Base-by-base conservation (phyloP, 1,140 invertebrate genomes). In the Tetranychus cinnabarinus region DNA sequence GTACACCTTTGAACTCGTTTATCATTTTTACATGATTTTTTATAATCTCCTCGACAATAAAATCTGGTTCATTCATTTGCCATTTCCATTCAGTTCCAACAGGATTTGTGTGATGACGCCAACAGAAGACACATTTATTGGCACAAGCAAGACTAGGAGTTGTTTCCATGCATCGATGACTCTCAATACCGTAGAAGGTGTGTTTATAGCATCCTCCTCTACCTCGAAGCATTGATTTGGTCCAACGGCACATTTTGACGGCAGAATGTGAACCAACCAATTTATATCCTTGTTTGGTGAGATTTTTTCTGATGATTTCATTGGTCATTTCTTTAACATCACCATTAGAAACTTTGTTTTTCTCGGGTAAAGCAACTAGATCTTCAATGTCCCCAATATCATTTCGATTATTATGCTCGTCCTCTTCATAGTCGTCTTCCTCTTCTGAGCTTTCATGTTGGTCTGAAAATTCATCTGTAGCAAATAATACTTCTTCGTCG, bases 71-170 rank as follows among this genome's bases (percentile, higher is more conserved):
- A 68, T 81, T 80, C 75, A 79, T 80, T 68, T 78, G 73, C 80
- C 80, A 81, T 61, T 75, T 74, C 80, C 80, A 81, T 67, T 80
- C 78, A 48, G 80, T 81, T n/a, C 80, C 80, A 3, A 81, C 80
- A 33, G 80, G 80, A 70, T 81, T 81, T n/a, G 78, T 77, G 67
- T 81, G 79, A 70, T 81, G 79, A 61, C 75, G 72, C 80, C 80
- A 81, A 68, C 80, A 81, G 68, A 81, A 81, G 12, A 81, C 79
- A 72, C 80, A 81, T 71, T 81, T 81, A 65, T 81, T 81, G 35
- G 80, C 80, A 73, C 80, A 81, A 2, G 80, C 80, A 48, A 78
- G 66, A 68, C 76, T 78, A 0, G 79, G 79, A n/a, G 80, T 81
- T 3, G 78, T 73, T 68, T 81, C 79, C 78, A 81, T 80, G 63